Evolutionary conservation across 2,797 vertebrate genomes (phyloP).

Genomic region (Bradypodion pumilum): DNA sequence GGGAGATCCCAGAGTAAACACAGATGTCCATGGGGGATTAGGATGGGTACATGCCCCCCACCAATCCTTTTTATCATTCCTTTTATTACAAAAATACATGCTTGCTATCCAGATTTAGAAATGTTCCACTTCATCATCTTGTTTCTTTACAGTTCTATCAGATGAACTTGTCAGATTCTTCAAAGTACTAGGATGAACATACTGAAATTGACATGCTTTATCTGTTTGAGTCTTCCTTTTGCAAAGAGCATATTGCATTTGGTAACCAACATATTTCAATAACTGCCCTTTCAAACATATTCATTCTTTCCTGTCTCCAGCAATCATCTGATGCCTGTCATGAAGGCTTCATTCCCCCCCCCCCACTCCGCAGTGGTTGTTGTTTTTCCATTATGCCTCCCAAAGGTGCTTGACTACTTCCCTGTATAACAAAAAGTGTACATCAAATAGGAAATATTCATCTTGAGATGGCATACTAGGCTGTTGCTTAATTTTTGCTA

Average conservation of each 20-base stretch:
- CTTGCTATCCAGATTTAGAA: not conserved
- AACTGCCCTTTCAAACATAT: not conserved
- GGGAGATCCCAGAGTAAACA: no score
- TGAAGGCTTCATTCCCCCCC: not conserved
- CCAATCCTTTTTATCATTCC: not conserved
- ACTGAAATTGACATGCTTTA: not conserved
- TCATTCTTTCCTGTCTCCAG: not conserved
- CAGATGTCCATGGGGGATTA: not conserved
- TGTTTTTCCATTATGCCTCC: not conserved
- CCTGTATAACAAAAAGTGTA: not conserved
- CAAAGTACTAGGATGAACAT: not conserved
- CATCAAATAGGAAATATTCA: not conserved
- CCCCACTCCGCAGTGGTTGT: not conserved
- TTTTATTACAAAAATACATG: not conserved
- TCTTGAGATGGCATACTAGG: not conserved
- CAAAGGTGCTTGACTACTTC: not conserved
- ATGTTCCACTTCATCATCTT: conserved; percentile 2
- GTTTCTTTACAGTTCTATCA: conserved; percentile 6
- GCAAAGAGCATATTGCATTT: not conserved
- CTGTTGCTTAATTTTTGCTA: not conserved
- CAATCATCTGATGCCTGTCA: not conserved
- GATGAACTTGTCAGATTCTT: conserved; percentile 1
- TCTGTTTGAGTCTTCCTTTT: conserved; percentile 9
- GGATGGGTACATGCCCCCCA: not conserved
- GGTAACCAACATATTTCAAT: conserved; percentile 19